A percentile compares a stretch with the other conserved stretches of the same genome.
These are phyloP conservation scores for Drosophila mulleri DNA, from an alignment of 2,888 invertebrate genomes.

Conservation along the genomic window DNA sequence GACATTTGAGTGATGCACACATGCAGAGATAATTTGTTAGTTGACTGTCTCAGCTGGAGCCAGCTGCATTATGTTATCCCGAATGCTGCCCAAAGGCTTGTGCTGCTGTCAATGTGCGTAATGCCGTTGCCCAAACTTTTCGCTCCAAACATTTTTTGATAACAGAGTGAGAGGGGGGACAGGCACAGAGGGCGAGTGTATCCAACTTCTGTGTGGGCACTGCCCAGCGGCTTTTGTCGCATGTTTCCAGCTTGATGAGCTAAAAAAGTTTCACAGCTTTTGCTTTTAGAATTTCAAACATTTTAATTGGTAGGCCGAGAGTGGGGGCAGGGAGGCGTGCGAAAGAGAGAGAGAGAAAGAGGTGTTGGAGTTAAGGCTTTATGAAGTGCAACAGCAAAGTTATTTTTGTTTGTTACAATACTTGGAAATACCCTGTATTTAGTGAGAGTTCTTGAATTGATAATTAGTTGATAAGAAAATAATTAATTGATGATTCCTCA, in stretches of 20 bases:
- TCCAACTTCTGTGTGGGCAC: slow-evolving; percentile 39
- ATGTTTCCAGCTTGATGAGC: slow-evolving; percentile 78
- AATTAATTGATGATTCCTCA: no score
- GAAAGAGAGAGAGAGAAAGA: no score
- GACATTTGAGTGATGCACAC: slow-evolving; percentile 79
- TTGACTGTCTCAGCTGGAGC: slow-evolving; percentile 51
- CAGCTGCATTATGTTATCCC: slow-evolving; percentile 47
- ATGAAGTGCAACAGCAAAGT: background rate
- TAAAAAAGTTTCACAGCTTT: slow-evolving; percentile 69
- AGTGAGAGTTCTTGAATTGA: background rate
- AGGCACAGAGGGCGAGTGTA: background rate
- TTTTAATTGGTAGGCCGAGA: slow-evolving; percentile 44
- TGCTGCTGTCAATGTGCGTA: slow-evolving; percentile 66
- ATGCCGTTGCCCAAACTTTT: slow-evolving; percentile 52
- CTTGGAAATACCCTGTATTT: slow-evolving; percentile 32
- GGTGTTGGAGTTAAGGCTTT: slow-evolving; percentile 1
- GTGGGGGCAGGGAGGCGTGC: background rate
- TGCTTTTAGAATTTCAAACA: slow-evolving; percentile 51
- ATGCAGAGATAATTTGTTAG: slow-evolving; percentile 80
- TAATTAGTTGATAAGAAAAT: no score
- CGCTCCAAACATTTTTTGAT: slow-evolving; percentile 52
- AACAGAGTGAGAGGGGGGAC: slow-evolving; percentile 4
- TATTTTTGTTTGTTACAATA: background rate
- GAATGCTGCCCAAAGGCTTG: slow-evolving; percentile 56
- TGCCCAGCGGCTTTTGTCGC: slow-evolving; percentile 72